Base-by-base conservation (phyloP, 2,797 vertebrate species). In the Melanotaenia pygmaea region DNA sequence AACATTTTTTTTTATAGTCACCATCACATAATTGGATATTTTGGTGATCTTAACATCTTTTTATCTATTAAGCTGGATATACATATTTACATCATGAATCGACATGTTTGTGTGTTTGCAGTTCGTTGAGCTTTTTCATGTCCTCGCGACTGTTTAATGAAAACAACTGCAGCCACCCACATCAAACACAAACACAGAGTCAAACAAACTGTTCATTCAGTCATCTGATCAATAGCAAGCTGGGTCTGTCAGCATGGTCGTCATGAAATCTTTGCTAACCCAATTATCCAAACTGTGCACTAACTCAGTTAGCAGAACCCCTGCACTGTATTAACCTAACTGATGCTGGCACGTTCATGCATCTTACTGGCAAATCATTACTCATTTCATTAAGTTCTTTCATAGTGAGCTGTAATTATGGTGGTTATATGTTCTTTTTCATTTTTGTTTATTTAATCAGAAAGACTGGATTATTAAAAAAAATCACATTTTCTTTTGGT, bases 261-360 rank as follows among this genome's bases (percentile, higher is more conserved):
- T 84, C 81, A 80, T 62, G 64, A 69, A 83, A 84, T 91, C 83
- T 79, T 67, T 80, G 67, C 77, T 87, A 91, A 88, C 83, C 74
- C 74, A 89, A 87, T 92, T 91, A 90, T 78, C 64, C 43, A 61
- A 77, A 67, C 60, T 6, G 4, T 76, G 67, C 32, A 7, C 67
- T 82, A 83, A 90, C 73, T 73, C 68, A 84, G 86, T 89, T 85
- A 91, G 72, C 72, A 74, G 70, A 66, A 28, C 64, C 67, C 28
- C 66, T 60, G 67, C 80, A 66, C 76, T 83, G 28, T 64, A 80
- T 86, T 82, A 85, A 88, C 85, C 63, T 8, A 1, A 40, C 67
- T 83, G 70, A 68, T 58, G 65, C 57, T 40, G 70, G 37, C 28
- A 43, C 61, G 53, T 51, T 40, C 50, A 51, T 34, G 51, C 43